Base-by-base conservation (phyloP, 2,113 vertebrate genomes). In the Heterochromis multidens region DNA sequence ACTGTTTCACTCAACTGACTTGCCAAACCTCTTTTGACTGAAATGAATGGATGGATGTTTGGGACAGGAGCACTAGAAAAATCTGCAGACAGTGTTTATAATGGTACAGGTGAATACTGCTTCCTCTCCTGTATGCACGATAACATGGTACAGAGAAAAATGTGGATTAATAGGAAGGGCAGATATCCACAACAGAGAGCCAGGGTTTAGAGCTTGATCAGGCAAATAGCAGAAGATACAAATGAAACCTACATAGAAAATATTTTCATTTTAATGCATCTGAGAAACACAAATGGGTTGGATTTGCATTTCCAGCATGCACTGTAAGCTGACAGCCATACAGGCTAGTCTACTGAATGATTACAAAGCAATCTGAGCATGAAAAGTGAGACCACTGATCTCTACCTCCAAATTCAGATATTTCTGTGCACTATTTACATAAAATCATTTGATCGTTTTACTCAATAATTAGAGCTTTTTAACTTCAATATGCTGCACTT, bases 1-100 rank as follows among this genome's bases (percentile, higher is more conserved):
- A 59, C 72, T 29, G 83, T 86, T 94, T 86, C 91, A 89, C 87
- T 94, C 87, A 90, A 89, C 86, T 82, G 87, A 94, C 76, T 87
- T 89, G 88, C 87, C 86, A 81, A 86, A 89, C 83, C 83, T 85
- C 79, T 86, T 40, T 62, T 0, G 3, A 87, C 76, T 89, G 85
- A 88, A 87, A 86, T 54, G 25, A 60, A 77, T 74, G 85, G 19
- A 72, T 77, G 77, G 19, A 72, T 77, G 77, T 57, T 52, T 46
- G 63, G n/a, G 72, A 61, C n/a, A 60, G 72, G 59, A 74, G 59
- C 9, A 43, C 46, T 31, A 74, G 70, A 7, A 52, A 74, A 54
- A 54, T 74, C 27, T 74, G 46, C 70, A 63, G n/a, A 80, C 31
- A 0, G 17, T 29, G 63, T 49, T 49, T 49, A 33, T 74, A 27